A percentile compares a stretch with the other conserved stretches of the same genome.
These are phyloP conservation scores for Podarcis cretensis DNA, from an alignment of 2,113 vertebrate species.

Conservation along the genomic window DNA sequence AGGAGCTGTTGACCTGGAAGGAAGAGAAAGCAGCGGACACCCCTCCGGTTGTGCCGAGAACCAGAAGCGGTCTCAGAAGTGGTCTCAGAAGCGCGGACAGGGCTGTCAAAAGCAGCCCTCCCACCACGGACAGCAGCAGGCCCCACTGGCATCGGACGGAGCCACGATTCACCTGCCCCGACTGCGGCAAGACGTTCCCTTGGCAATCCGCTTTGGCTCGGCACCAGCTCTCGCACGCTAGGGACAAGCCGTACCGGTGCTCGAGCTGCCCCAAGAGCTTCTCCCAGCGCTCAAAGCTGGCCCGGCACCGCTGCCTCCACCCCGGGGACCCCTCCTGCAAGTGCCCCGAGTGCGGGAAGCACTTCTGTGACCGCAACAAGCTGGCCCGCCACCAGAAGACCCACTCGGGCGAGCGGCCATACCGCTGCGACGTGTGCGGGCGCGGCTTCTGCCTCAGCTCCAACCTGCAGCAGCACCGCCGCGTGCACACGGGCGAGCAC, in stretches of 20 bases:
- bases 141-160: background rate
- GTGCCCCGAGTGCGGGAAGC: conserved; percentile 69
- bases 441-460: conserved; percentile 9
- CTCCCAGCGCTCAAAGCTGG: conserved; percentile 64
- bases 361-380: conserved; percentile 63
- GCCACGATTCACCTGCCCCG: conserved; percentile 44
- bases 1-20: background rate
- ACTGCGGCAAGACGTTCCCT: conserved; percentile 71
- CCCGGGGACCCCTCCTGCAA: conserved; percentile 63
- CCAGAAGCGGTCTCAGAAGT: too few relatives aligned
- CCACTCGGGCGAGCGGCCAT: background rate
- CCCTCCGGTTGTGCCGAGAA: fast-evolving
- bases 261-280: conserved; percentile 66
- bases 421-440: background rate
- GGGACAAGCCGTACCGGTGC: conserved; percentile 64
- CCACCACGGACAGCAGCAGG: background rate
- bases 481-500: background rate
- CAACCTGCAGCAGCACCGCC: conserved; percentile 20
- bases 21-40: background rate
- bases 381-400: conserved; percentile 71
- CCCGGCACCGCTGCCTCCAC: conserved; percentile 65
- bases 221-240: conserved; percentile 70
- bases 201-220: conserved; percentile 68
- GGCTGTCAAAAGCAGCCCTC: background rate
- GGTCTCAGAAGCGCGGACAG: background rate